Base-by-base conservation (phyloP, 1,140 invertebrate species). In the Zaprionus davidi region DNA sequence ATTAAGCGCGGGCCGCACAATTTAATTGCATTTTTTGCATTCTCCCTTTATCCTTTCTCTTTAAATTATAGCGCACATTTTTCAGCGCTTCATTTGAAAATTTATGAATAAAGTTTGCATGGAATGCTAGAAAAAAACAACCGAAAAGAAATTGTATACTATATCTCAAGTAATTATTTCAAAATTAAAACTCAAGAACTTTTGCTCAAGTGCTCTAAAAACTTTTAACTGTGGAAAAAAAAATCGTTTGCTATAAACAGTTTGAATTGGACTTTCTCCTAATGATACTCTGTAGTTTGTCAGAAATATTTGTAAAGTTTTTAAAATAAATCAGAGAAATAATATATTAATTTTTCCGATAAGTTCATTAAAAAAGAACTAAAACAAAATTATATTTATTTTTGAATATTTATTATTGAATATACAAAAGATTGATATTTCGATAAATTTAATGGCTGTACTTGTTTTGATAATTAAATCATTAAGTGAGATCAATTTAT, bases 11-110 rank as follows among this genome's bases (percentile, higher is more conserved):
- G 1, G 28, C 53, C 34, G 7, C 41, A 36, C 41, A 36, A 65
- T 65, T 28, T 66, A 64, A 64, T 56, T 49, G 63, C 60, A 65
- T 56, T 26, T 34, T 28, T 74, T 46, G 15, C 41, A 69, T 31
- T 62, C 22, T 62, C 31, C 24, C 9, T 53, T 63, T 31, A 20
- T 20, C 34, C 4, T 56, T 28, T 24, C 17, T 55, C 41, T 44
- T n/a, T 44, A 46, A 46, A 46, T 46, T 17, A 46, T 46, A 46
- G 41, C 41, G 53, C 5, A 51, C 46, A 51, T 56, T 56, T 28
- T 28, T 56, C 53, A 56, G 53, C 26, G 13, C 46, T 24, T 51
- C 46, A 20, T 51, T 51, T 51, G 9, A 51, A 51, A 51, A 51
- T 51, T 51, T 51, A 51, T 67, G 36, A 58, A 57, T 46, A 57